Base-by-base conservation (phyloP, 2,797 vertebrate species). In the Aplochiton taeniatus region DNA sequence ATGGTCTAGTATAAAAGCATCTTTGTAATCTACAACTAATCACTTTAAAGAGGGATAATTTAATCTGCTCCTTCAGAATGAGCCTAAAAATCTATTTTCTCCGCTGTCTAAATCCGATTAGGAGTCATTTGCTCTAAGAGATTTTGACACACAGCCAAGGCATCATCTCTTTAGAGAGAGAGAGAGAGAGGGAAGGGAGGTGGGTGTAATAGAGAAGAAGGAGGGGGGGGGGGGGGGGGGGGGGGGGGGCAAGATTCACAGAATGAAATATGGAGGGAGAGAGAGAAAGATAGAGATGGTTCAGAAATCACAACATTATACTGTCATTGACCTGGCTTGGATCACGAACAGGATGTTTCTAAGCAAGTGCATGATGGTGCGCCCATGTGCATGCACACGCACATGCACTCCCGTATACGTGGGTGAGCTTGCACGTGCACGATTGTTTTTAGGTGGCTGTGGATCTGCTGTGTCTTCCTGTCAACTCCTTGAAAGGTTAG, bases 31-130 rank as follows among this genome's bases (percentile, higher is more conserved):
- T 55, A 49, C 45, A 10, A 12, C 58, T 72, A 42, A 67, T 72
- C 19, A 48, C 46, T 46, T 66, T 52, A 57, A 49, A 31, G 49
- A 31, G n/a, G 52, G 20, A 17, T 68, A 44, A 75, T 68, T 68
- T 62, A 9, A 79, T 73, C 72, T 45, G 4, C 13, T 64, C 61
- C 45, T 51, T 67, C 42, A 66, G 61, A 68, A 66, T 12, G 63
- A 5, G 53, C 7, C 12, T 70, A 64, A 17, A 51, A 59, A 75
- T 78, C 65, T 16, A 51, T 73, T 75, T 65, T 49, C 9, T 52
- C 51, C 19, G 16, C 20, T 0, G 51, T 31, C 8, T 20, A 54
- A 64, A 78, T 72, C 60, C 63, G 74, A 74, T 76, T 48, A 66
- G 9, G 50, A 48, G 54, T 58, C 64, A 61, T 68, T 74, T 72